Percentiles rank a stretch among this genome's conserved stretches.
Conservation (phyloP, 2,888 invertebrate genomes). For the Pocota personata region DNA sequence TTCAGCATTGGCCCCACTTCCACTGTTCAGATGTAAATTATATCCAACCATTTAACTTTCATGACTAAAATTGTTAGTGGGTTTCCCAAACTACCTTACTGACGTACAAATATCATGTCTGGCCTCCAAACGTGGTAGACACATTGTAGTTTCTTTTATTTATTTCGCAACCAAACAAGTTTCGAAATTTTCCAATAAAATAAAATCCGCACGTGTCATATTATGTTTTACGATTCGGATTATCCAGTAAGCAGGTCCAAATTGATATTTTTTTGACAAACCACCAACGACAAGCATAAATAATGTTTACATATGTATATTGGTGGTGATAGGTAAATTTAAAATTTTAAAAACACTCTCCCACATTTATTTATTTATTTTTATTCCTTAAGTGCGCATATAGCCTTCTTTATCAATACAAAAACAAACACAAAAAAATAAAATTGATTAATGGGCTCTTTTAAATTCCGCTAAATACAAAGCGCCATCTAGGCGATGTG, state of each 20-base stretch:
- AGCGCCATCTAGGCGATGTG: slow-evolving; percentile 16
- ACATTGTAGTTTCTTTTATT: not conserved
- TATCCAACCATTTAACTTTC: no score
- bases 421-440: slow-evolving; percentile 16
- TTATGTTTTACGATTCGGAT: not conserved
- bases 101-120: no score
- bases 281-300: slow-evolving; percentile 5
- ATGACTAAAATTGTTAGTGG: no score
- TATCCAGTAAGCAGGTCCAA: not conserved
- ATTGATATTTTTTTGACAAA: not conserved
- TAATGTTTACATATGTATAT: slow-evolving; percentile 6
- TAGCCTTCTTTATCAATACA: not conserved
- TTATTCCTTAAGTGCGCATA: slow-evolving; percentile 42
- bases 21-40: no score
- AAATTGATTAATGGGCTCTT: slow-evolving; percentile 40
- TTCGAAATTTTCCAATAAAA: not conserved
- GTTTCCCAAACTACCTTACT: no score
- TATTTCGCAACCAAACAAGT: not conserved
- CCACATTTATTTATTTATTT: not conserved
- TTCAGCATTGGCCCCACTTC: no score
- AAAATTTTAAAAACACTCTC: slow-evolving; percentile 4
- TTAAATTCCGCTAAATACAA: not conserved
- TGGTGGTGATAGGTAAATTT: not conserved
- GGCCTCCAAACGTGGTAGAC: no score
- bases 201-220: not conserved